Evolutionary conservation across 2,113 vertebrate genomes (phyloP).

Genomic region (Orthonyx spaldingii): DNA sequence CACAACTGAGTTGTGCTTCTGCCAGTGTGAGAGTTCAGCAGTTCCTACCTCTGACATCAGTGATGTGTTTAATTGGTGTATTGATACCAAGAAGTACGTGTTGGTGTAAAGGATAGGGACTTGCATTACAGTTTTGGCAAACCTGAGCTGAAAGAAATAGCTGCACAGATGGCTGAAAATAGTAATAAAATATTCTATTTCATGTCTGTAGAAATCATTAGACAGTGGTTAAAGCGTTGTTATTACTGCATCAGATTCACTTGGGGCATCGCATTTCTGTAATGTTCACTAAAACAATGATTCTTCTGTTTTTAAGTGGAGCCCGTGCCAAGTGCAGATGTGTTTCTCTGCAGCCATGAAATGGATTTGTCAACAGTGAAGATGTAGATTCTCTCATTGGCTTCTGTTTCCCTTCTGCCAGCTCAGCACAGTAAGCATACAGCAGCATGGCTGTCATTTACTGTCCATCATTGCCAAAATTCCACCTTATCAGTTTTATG

Average conservation of each 20-base stretch:
- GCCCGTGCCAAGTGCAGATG: constrained; percentile 27
- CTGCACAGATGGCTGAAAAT: constrained; percentile 60
- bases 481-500: background rate
- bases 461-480: background rate
- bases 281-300: constrained; percentile 49
- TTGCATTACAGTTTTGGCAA: constrained; percentile 40
- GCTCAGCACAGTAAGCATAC: background rate
- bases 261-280: constrained; percentile 19
- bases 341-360: constrained; percentile 48
- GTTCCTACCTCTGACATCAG: background rate
- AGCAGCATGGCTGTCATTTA: background rate
- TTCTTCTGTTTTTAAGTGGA: constrained; percentile 43
- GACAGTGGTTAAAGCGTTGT: constrained; percentile 34
- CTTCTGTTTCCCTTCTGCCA: background rate
- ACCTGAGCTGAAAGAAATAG: constrained; percentile 32
- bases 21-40: background rate
- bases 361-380: constrained; percentile 43
- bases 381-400: background rate
- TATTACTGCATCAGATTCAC: constrained; percentile 49
- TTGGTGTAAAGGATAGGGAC: background rate
- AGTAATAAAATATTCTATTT: constrained; percentile 60
- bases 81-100: background rate
- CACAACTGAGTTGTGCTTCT: background rate
- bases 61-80: background rate
- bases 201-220: constrained; percentile 61